phyloP scores from a whole-genome alignment of 2,888 invertebrate species.

The Endotricha flammealis region DNA sequence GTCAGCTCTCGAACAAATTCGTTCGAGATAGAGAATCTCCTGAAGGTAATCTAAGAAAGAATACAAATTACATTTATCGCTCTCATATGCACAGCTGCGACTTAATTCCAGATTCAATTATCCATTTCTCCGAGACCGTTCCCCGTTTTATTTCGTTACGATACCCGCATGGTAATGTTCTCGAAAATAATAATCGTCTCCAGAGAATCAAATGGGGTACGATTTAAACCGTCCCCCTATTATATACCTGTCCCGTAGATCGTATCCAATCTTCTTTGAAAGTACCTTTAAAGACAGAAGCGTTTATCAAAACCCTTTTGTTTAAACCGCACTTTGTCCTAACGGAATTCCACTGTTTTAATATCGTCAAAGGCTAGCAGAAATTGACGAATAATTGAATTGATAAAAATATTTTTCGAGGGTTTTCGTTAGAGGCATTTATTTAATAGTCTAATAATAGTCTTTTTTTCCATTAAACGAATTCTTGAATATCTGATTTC shows the following conservation, averaged over 20 bases:
- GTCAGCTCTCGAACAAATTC: slow-evolving; percentile 91
- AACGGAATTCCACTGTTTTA: slow-evolving; percentile 23
- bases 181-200: slow-evolving; percentile 50
- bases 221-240: slow-evolving; percentile 27
- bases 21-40: slow-evolving; percentile 96
- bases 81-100: slow-evolving; percentile 36
- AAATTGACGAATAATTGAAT: slow-evolving; percentile 9
- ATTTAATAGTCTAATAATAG: too few species aligned
- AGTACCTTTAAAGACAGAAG: slow-evolving; percentile 20
- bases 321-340: slow-evolving; percentile 23
- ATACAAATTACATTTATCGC: slow-evolving; percentile 29
- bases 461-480: too few species aligned
- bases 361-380: slow-evolving; percentile 15
- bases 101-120: slow-evolving; percentile 49
- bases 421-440: neutral
- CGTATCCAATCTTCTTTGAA: slow-evolving; percentile 28
- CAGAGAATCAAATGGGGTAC: slow-evolving; percentile 32
- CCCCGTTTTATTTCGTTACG: slow-evolving; percentile 45
- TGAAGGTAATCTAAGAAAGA: slow-evolving; percentile 80
- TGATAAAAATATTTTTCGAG: slow-evolving; percentile 9
- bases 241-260: slow-evolving; percentile 34
- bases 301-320: slow-evolving; percentile 24
- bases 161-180: slow-evolving; percentile 49
- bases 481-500: too few species aligned
- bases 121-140: slow-evolving; percentile 38